These are phyloP conservation scores for Tapirus terrestris DNA, from an alignment of 2,113 vertebrate genomes.

Conservation along the genomic window DNA sequence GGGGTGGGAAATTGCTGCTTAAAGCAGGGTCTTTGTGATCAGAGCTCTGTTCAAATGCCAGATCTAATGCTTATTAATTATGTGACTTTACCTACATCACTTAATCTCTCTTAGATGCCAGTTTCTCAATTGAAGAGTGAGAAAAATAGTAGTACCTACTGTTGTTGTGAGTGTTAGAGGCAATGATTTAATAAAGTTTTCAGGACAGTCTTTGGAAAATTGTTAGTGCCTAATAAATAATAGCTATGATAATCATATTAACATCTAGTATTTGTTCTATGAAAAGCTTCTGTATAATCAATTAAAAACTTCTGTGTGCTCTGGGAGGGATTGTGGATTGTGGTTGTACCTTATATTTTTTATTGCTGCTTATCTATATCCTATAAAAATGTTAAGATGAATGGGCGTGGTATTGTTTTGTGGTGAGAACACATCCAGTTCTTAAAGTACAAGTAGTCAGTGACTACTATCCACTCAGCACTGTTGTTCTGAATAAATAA, in stretches of 20 bases:
- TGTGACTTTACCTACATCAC: not conserved
- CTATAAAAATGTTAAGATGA: not conserved
- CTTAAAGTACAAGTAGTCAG: not conserved
- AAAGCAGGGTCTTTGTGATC: not conserved
- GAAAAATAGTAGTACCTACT: not conserved
- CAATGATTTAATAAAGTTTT: not conserved
- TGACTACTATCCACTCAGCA: not conserved
- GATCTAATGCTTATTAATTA: not conserved
- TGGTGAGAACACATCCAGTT: not conserved
- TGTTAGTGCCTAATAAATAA: not conserved
- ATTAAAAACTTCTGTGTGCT: not conserved
- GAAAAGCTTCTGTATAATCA: not conserved
- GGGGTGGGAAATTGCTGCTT: not conserved
- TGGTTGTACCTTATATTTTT: not conserved
- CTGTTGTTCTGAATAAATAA: not conserved
- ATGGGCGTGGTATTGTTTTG: not conserved
- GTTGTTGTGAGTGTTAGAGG: not conserved
- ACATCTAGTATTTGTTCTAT: not conserved
- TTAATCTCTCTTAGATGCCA: not conserved
- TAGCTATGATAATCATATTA: not conserved
- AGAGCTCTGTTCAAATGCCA: not conserved
- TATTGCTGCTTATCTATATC: not conserved
- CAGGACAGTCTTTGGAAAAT: not conserved
- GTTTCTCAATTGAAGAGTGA: not conserved
- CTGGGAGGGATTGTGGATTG: not conserved